Conservation (phyloP, 2,113 vertebrate species). For the Pelobates fuscus region DNA sequence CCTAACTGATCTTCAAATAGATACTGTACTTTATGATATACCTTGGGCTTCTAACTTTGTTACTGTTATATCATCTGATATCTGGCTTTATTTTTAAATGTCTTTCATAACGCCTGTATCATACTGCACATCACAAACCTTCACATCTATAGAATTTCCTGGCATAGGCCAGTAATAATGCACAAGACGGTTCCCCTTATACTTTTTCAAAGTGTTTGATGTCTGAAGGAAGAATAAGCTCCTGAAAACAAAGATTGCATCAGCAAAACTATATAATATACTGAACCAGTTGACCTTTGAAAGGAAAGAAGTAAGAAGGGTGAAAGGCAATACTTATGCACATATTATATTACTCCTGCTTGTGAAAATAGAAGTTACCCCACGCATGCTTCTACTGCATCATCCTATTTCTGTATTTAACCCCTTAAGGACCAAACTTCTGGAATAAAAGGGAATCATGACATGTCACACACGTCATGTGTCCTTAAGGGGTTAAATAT, state of each 20-base stretch:
- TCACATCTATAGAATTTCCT: slow-evolving; percentile 18
- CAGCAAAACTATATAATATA: slow-evolving; percentile 30
- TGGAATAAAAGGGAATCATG: too few relatives aligned
- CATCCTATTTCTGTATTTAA: too few relatives aligned
- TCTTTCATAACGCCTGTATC: slow-evolving; percentile 34
- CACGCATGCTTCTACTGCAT: too few relatives aligned
- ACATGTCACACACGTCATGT: too few relatives aligned
- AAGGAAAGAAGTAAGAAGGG: slow-evolving; percentile 1
- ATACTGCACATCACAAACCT: slow-evolving; percentile 23
- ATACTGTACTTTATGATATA: slow-evolving; percentile 25
- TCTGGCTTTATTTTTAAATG: slow-evolving; percentile 41
- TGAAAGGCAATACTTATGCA: slow-evolving; percentile 11
- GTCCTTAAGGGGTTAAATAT: too few relatives aligned
- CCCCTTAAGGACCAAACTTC: too few relatives aligned
- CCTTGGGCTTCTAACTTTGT: slow-evolving; percentile 21
- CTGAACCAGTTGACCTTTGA: background rate
- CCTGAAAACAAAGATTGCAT: slow-evolving; percentile 18
- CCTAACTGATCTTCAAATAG: slow-evolving; percentile 27
- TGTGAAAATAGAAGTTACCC: background rate
- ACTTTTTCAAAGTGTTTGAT: slow-evolving; percentile 23
- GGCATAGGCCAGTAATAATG: slow-evolving; percentile 23
- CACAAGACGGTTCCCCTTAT: slow-evolving; percentile 9
- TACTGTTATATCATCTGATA: slow-evolving; percentile 20
- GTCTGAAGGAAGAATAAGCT: slow-evolving; percentile 25
- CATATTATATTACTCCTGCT: background rate